A percentile compares a stretch with the other conserved stretches of the same genome.
Evolutionary conservation across 2,113 vertebrate genomes (phyloP).

Genomic region (Brienomyrus longianalis): DNA sequence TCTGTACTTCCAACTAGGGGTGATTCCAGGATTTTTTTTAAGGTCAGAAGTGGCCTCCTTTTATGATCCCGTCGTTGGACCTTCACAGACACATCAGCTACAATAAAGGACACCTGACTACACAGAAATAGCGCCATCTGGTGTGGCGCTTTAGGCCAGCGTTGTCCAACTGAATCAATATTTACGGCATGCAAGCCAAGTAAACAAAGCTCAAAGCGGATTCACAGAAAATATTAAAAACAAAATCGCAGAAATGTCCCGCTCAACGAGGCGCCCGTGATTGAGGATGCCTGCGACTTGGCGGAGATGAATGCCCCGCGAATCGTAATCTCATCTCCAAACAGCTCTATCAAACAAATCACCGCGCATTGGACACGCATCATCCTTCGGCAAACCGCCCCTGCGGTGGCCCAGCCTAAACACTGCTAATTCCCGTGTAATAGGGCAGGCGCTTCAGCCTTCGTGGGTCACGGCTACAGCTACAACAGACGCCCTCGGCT

Average conservation of each 20-base stretch:
- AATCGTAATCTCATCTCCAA: constrained; percentile 1
- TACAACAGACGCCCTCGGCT: background rate
- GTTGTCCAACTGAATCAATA: background rate
- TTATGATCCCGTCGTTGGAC: background rate
- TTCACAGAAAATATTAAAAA: background rate
- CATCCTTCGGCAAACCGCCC: background rate
- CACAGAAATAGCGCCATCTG: constrained; percentile 1
- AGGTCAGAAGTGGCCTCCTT: background rate
- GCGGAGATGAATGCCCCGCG: background rate
- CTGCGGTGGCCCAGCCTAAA: background rate
- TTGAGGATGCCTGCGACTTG: background rate
- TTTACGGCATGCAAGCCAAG: background rate
- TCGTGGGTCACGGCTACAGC: background rate
- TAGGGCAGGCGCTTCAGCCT: background rate
- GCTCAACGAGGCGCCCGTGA: background rate
- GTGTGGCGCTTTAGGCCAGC: background rate
- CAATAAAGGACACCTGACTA: background rate
- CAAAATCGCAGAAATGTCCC: background rate
- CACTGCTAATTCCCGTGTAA: background rate
- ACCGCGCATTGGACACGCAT: background rate
- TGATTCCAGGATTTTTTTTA: background rate
- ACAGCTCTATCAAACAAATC: constrained; percentile 8
- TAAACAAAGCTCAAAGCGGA: background rate
- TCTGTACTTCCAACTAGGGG: background rate
- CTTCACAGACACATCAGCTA: background rate